These are phyloP conservation scores for Venustaconcha ellipsiformis DNA, from an alignment of 1,140 invertebrate genomes.

Conservation along the genomic window DNA sequence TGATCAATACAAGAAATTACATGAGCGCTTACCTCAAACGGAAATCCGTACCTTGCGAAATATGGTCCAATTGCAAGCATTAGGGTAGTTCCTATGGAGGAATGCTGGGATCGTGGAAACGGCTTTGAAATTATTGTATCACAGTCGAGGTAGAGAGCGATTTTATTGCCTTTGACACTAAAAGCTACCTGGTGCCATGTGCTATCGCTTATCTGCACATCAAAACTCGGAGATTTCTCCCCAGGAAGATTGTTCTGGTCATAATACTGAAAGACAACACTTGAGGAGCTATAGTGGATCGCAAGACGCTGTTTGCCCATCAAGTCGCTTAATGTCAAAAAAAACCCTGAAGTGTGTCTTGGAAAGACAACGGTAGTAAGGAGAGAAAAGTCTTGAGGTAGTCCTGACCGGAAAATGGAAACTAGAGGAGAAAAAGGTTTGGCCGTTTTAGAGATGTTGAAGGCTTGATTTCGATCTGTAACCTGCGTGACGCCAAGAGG, in stretches of 20 bases:
- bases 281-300: conserved; percentile 31
- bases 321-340: conserved; percentile 59
- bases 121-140: conserved; percentile 37
- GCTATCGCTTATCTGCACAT: conserved; percentile 38
- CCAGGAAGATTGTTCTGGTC: conserved; percentile 35
- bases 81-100: conserved; percentile 39
- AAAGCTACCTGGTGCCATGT: conserved; percentile 56
- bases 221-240: conserved; percentile 39
- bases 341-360: conserved; percentile 45
- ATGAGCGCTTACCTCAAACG: conserved; percentile 45
- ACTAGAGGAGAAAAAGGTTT: conserved; percentile 49
- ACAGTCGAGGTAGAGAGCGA: conserved; percentile 57
- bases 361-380: conserved; percentile 43
- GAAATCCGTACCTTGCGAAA: conserved; percentile 44
- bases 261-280: conserved; percentile 35
- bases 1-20: neutral
- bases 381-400: conserved; percentile 59
- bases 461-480: conserved; percentile 36
- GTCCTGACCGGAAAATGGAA: conserved; percentile 39
- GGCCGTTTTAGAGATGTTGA: conserved; percentile 46
- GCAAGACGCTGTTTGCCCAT: conserved; percentile 50
- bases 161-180: conserved; percentile 37
- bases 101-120: conserved; percentile 33
- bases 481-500: conserved; percentile 46
- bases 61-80: conserved; percentile 59